Percentiles rank a stretch among this genome's conserved stretches.
Evolutionary conservation across 2,888 invertebrate species (phyloP).

Genomic region (Deilephila elpenor): DNA sequence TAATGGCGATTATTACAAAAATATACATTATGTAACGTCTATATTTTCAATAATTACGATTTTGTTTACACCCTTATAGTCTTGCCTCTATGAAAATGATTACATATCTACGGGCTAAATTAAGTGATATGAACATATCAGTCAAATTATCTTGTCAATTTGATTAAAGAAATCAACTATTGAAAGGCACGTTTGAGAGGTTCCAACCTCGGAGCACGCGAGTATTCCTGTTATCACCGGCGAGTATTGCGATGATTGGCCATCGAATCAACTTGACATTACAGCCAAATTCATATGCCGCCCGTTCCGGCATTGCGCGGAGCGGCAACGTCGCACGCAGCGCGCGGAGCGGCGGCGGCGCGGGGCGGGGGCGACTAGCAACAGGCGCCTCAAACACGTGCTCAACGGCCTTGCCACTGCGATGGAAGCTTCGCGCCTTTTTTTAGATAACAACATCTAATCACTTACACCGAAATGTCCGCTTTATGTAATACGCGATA

Average conservation of each 20-base stretch:
- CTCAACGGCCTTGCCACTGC: constrained; percentile 76
- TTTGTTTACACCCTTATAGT: neutral
- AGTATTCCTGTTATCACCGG: neutral
- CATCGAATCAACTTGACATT: constrained; percentile 54
- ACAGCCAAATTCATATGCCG: constrained; percentile 61
- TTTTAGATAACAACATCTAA: constrained; percentile 71
- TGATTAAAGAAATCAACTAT: neutral
- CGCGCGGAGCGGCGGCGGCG: constrained; percentile 44
- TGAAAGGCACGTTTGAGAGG: neutral
- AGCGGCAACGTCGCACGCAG: constrained; percentile 75
- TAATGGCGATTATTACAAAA: neutral
- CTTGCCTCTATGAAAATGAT: neutral
- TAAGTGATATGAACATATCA: neutral
- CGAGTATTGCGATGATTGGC: constrained; percentile 48
- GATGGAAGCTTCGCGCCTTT: constrained; percentile 78
- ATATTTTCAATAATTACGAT: neutral
- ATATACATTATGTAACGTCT: neutral
- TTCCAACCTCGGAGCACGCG: neutral
- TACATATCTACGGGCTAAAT: neutral
- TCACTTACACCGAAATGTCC: constrained; percentile 54
- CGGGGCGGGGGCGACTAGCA: constrained; percentile 65
- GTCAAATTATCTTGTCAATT: neutral
- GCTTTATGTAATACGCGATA: constrained; percentile 49
- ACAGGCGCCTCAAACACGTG: constrained; percentile 81
- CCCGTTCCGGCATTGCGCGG: constrained; percentile 51